Percentiles rank a stretch among this genome's conserved stretches.
Conservation (phyloP, 2,888 invertebrate species). For the Antheraea assamensis region DNA sequence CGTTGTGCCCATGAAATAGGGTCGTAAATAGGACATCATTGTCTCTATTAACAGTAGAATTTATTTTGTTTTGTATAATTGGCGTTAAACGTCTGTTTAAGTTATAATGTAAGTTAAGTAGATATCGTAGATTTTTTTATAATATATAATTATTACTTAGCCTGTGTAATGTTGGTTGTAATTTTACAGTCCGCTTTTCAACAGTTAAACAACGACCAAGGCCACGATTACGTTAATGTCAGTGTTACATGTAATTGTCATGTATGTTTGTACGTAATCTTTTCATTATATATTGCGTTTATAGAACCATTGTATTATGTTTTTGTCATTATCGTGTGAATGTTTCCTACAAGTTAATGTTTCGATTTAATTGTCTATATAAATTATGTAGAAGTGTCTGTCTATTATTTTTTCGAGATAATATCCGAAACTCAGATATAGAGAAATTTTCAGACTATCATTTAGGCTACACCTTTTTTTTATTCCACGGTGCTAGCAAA, state of each 20-base stretch:
- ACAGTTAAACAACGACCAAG: constrained; percentile 31
- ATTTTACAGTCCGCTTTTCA: constrained; percentile 59
- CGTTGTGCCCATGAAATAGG: constrained; percentile 12
- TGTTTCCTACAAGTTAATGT: not conserved
- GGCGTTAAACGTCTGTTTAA: constrained; percentile 76
- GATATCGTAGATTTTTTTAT: constrained; percentile 66
- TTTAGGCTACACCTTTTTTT: too few relatives aligned
- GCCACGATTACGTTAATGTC: constrained; percentile 57
- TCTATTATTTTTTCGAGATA: too few relatives aligned
- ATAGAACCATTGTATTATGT: constrained; percentile 7
- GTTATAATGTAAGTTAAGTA: constrained; percentile 75
- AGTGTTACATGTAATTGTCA: constrained; percentile 54
- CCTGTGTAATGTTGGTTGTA: constrained; percentile 52
- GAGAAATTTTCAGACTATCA: too few relatives aligned
- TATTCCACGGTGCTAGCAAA: not conserved
- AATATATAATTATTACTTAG: constrained; percentile 69
- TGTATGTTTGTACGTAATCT: constrained; percentile 30
- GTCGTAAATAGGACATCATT: not conserved
- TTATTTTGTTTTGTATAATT: constrained; percentile 58
- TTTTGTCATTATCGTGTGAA: not conserved
- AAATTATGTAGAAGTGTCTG: not conserved
- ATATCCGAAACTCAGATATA: too few relatives aligned
- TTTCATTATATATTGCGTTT: constrained; percentile 13
- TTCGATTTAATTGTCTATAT: not conserved
- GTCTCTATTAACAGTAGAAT: constrained; percentile 27